Percentiles rank a stretch among this genome's conserved stretches.
Conservation (phyloP, 2,797 vertebrate genomes). For the Microchirus variegatus region DNA sequence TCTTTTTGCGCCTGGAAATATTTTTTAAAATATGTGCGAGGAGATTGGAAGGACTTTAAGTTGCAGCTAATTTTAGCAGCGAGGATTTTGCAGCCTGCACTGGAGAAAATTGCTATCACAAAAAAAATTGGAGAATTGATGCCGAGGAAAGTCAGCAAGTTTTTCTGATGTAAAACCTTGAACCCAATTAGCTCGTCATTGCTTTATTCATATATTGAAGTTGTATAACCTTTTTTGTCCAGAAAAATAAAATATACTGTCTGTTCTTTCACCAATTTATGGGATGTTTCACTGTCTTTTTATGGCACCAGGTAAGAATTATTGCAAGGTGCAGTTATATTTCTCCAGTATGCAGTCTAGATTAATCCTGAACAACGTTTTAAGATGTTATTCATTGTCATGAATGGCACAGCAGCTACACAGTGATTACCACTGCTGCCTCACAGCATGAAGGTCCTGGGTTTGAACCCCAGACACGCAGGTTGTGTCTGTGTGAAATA, state of each 20-base stretch:
- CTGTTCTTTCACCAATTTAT: background rate
- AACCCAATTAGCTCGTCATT: too few species aligned
- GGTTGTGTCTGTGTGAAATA: background rate
- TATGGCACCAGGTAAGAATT: constrained; percentile 12
- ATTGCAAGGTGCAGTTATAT: constrained; percentile 21
- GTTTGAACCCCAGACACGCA: constrained; percentile 12
- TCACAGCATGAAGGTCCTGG: constrained; percentile 1
- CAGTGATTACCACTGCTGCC: background rate
- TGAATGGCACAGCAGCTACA: constrained; percentile 8
- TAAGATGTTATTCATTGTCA: constrained; percentile 4
- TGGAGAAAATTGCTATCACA: too few species aligned
- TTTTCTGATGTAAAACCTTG: too few species aligned
- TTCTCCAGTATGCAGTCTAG: constrained; percentile 7
- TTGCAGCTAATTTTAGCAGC: constrained; percentile 13
- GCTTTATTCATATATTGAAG: too few species aligned
- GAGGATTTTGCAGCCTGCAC: background rate
- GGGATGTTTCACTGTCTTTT: constrained; percentile 13
- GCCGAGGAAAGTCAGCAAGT: too few species aligned
- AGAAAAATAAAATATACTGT: background rate
- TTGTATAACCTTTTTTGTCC: too few species aligned
- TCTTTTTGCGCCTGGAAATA: constrained; percentile 10
- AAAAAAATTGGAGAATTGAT: too few species aligned
- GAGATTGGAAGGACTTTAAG: background rate
- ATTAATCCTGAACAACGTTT: background rate
- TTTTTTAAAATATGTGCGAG: background rate